Evolutionary conservation across 1,140 invertebrate genomes (phyloP).

Genomic region (Drosophila asahinai): DNA sequence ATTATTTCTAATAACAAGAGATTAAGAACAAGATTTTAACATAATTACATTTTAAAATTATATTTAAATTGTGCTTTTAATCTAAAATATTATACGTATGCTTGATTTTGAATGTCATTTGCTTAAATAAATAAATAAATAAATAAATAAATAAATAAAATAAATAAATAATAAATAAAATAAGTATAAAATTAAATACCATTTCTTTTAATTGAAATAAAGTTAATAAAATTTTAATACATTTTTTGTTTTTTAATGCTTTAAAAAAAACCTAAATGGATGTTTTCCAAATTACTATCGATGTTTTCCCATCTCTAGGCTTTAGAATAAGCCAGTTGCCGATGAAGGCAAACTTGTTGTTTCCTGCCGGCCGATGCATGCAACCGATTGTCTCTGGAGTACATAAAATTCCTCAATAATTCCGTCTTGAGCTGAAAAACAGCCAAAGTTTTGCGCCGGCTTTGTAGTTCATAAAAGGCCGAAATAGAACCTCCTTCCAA

Average conservation of each 20-base stretch:
- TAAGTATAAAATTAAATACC: too few species aligned
- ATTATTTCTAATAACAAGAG: background rate
- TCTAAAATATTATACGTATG: too few species aligned
- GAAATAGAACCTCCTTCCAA: constrained; percentile 17
- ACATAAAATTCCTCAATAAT: constrained; percentile 67
- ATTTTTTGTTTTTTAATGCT: too few species aligned
- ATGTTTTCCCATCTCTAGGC: background rate
- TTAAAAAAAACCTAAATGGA: too few species aligned
- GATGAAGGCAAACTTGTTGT: constrained; percentile 22
- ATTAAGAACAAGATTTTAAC: background rate
- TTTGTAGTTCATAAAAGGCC: constrained; percentile 63
- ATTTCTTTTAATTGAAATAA: too few species aligned
- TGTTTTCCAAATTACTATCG: constrained; percentile 6
- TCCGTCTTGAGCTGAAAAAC: constrained; percentile 33
- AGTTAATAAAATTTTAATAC: too few species aligned
- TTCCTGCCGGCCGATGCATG: constrained; percentile 53
- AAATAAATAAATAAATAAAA: too few species aligned
- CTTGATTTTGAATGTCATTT: too few species aligned
- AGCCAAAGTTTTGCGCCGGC: constrained; percentile 42
- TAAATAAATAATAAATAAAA: too few species aligned
- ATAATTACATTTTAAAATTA: too few species aligned
- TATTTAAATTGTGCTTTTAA: too few species aligned
- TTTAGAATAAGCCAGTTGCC: background rate
- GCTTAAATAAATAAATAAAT: too few species aligned
- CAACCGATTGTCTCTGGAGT: constrained; percentile 69